Percentiles rank a stretch among this genome's conserved stretches.
Evolutionary conservation across 2,888 invertebrate genomes (phyloP).

Genomic region (Oithona nana): DNA sequence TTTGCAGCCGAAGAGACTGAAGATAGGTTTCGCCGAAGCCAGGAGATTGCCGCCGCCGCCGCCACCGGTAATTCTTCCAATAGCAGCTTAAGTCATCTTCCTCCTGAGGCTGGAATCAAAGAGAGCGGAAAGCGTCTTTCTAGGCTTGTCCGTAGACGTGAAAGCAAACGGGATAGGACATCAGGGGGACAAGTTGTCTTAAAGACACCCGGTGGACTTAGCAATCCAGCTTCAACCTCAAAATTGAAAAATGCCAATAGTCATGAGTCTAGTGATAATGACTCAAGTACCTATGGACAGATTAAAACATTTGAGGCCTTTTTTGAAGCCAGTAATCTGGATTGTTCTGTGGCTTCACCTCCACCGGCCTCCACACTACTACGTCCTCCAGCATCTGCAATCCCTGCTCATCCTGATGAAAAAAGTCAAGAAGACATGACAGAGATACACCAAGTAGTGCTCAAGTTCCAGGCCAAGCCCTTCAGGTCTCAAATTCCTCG

Average conservation of each 20-base stretch:
- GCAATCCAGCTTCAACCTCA: too few relatives aligned
- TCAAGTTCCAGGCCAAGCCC: neutral
- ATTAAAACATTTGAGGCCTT: conserved; percentile 11
- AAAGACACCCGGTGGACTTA: too few relatives aligned
- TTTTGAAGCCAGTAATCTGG: conserved; percentile 6
- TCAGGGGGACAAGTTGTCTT: too few relatives aligned
- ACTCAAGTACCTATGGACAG: conserved; percentile 10
- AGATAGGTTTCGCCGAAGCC: too few relatives aligned
- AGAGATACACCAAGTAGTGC: neutral
- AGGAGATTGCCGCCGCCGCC: too few relatives aligned
- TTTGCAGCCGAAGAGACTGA: neutral
- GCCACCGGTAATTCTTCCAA: neutral
- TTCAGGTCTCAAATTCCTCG: neutral
- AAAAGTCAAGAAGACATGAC: neutral
- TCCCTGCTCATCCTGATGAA: neutral
- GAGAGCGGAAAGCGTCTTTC: neutral
- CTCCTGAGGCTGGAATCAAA: neutral
- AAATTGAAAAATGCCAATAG: neutral
- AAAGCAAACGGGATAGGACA: conserved; percentile 1
- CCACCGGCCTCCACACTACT: too few relatives aligned
- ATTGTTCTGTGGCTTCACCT: neutral
- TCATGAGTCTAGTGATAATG: conserved; percentile 9
- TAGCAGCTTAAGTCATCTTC: neutral
- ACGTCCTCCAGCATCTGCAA: too few relatives aligned
- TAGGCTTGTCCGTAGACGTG: neutral